These are phyloP conservation scores for Aspidiotus destructor DNA, from an alignment of 2,888 invertebrate genomes.

Conservation along the genomic window DNA sequence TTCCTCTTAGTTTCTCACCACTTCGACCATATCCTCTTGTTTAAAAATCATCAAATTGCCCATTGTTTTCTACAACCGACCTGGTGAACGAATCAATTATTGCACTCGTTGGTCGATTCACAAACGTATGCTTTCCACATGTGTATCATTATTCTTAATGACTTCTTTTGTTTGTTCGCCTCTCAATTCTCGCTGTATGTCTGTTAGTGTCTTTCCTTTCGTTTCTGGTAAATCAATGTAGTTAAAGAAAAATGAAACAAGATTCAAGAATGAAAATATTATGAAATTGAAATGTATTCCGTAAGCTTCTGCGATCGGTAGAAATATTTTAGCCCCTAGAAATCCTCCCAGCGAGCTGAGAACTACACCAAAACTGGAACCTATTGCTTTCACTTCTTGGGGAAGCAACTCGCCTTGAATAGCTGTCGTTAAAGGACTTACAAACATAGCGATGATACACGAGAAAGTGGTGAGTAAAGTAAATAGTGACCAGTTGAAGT, in stretches of 20 bases:
- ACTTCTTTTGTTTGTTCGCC: no score
- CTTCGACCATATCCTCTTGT: no score
- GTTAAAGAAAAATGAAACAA: background rate
- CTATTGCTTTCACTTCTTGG: slow-evolving; percentile 5
- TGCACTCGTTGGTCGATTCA: no score
- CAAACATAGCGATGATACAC: background rate
- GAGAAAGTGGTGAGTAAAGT: background rate
- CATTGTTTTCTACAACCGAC: no score
- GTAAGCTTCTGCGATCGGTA: background rate
- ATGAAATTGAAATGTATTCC: slow-evolving; percentile 20
- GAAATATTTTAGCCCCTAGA: slow-evolving; percentile 7
- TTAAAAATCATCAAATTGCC: no score
- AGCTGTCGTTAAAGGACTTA: background rate
- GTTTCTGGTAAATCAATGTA: slow-evolving; percentile 4
- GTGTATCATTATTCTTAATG: no score
- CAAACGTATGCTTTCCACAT: no score
- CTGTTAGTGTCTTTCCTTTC: slow-evolving; percentile 3
- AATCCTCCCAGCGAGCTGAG: slow-evolving; percentile 3
- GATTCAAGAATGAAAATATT: slow-evolving; percentile 1
- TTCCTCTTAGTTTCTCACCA: no score
- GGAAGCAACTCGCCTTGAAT: slow-evolving; percentile 20
- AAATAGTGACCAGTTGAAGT: background rate
- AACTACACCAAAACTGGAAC: slow-evolving; percentile 1
- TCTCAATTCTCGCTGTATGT: background rate
- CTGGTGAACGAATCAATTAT: no score